Conservation (phyloP, 2,113 vertebrate species). For the Chiloscyllium plagiosum region DNA sequence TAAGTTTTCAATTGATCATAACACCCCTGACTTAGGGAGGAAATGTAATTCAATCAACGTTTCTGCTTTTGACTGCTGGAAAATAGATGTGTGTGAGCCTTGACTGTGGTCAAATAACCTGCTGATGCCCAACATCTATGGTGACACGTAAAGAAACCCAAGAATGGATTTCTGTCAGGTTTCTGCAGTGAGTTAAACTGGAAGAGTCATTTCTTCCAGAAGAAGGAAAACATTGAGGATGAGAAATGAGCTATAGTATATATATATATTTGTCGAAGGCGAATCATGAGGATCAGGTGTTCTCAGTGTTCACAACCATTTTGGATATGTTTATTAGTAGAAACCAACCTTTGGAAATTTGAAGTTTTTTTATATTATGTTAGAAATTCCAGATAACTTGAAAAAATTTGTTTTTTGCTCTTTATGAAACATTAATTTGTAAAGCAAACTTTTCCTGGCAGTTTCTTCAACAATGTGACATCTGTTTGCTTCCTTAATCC, state of each 20-base stretch:
- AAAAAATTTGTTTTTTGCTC: not conserved
- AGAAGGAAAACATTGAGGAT: not conserved
- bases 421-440: not conserved
- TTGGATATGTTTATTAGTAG: not conserved
- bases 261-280: not conserved
- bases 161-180: not conserved
- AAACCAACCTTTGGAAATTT: not conserved
- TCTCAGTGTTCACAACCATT: not conserved
- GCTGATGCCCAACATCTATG: not conserved
- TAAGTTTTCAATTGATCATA: not conserved
- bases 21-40: not conserved
- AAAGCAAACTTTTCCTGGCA: not conserved
- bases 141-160: not conserved
- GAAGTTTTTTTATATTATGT: not conserved
- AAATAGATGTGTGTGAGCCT: not conserved
- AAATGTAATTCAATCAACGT: not conserved
- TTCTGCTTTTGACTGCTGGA: not conserved
- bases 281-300: not conserved
- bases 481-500: slow-evolving; percentile 39
- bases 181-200: not conserved
- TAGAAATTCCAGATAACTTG: not conserved
- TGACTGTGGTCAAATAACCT: not conserved
- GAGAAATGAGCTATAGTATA: not conserved
- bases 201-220: not conserved
- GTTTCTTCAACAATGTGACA: not conserved